Evolutionary conservation across 1,140 invertebrate genomes (phyloP), one percentile per base, ranked within the genome.

Genomic region (Pectinophora gossypiella): DNA sequence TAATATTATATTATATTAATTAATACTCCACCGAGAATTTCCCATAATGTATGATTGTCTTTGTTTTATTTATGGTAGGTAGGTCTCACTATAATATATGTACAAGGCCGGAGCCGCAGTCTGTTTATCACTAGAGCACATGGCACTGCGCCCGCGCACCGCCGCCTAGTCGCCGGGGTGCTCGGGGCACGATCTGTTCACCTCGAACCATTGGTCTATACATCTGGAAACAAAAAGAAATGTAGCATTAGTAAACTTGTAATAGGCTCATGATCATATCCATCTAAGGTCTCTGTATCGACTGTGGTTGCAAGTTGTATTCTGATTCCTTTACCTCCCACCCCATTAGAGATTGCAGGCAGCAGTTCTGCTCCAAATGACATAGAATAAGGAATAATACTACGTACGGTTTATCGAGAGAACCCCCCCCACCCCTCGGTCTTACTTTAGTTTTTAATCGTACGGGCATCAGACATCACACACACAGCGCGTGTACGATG

Each of bases 121-220:
- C 79, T 69, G 63, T 79, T 67, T 77, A 79, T 82, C 81, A 82
- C 76, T 78, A 67, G n/a, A n/a, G 74, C 72, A 69, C 72, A 64
- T 75, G 72, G 76, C 76, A 71, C 76, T 51, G 56, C 58, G 54
- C 49, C 35, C 45, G 19, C 23, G 48, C 52, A 43, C 45, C 38
- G 57, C 21, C 51, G 12, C 53, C 92, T 93, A 97, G 90, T 98
- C 96, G 62, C 94, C 93, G 60, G 97, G 97, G 90, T 99, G 97
- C 88, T 98, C 97, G 22, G 97, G 97, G 90, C 97, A 99, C 62
- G 95, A 97, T 86, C 97, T 93, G 91, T 98, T 98, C 72, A 98
- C 95, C 90, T 98, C 95, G 91, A 98, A 98, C 97, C 97, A 98
- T 88, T 95, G 93, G 89, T 98, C 97, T 87, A 98, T 97, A 90